Conservation (phyloP, 2,113 vertebrate genomes). For the Mola mola region DNA sequence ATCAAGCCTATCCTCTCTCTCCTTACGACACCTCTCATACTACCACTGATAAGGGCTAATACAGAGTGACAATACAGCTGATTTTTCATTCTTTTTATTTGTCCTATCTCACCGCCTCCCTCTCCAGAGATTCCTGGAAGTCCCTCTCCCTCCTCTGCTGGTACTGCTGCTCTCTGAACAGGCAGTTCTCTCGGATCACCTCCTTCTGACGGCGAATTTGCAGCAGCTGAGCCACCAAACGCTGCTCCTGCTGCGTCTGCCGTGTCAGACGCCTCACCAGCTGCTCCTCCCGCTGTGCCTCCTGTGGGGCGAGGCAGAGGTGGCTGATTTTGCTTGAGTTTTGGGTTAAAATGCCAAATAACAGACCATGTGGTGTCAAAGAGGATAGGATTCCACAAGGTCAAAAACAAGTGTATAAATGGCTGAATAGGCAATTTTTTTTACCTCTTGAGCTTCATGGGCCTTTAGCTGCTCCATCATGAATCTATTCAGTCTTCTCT, state of each 20-base stretch:
- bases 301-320: slow-evolving; percentile 72
- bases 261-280: slow-evolving; percentile 88
- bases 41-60: slow-evolving; percentile 25
- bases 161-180: slow-evolving; percentile 90
- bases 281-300: slow-evolving; percentile 85
- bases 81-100: slow-evolving; percentile 29
- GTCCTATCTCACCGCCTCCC: slow-evolving; percentile 86
- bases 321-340: not conserved
- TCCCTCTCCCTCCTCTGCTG: slow-evolving; percentile 87
- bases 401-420: not conserved
- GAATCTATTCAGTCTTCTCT: slow-evolving; percentile 84
- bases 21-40: slow-evolving; percentile 1
- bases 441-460: slow-evolving; percentile 87
- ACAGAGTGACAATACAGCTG: slow-evolving; percentile 3
- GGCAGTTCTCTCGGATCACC: slow-evolving; percentile 87
- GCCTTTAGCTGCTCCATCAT: slow-evolving; percentile 86
- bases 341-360: slow-evolving; percentile 6
- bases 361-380: not conserved
- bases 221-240: slow-evolving; percentile 89
- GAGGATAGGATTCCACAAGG: not conserved
- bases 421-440: not conserved
- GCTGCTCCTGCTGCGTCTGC: slow-evolving; percentile 89
- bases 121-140: slow-evolving; percentile 88
- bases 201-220: slow-evolving; percentile 90
- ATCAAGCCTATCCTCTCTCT: not conserved